These are phyloP conservation scores for Epicampocera succincta DNA, from an alignment of 2,888 invertebrate genomes.

Conservation along the genomic window DNA sequence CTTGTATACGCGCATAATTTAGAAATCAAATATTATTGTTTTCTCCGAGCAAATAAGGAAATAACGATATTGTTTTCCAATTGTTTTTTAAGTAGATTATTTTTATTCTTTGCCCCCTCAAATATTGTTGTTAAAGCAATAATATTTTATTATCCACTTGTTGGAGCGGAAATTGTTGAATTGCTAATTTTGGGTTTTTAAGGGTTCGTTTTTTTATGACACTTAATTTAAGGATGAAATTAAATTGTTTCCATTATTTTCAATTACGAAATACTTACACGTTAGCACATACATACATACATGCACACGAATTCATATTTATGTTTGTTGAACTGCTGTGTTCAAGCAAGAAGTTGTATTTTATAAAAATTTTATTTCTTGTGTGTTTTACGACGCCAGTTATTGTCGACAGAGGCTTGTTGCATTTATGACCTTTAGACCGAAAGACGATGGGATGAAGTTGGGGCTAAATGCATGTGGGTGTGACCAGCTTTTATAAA, in stretches of 20 bases:
- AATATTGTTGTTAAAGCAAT: neutral
- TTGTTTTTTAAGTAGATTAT: no score
- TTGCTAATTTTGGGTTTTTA: slow-evolving; percentile 14
- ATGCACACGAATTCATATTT: no score
- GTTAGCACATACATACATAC: neutral
- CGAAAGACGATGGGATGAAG: slow-evolving; percentile 51
- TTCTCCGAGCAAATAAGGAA: slow-evolving; percentile 1
- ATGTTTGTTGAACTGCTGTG: no score
- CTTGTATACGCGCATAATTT: neutral
- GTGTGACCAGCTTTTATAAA: neutral
- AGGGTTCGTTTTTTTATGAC: slow-evolving; percentile 1
- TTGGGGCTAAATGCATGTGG: neutral
- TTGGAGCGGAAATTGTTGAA: slow-evolving; percentile 32
- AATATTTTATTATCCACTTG: slow-evolving; percentile 52
- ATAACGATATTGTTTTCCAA: slow-evolving; percentile 1
- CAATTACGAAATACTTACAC: neutral
- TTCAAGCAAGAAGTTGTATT: no score
- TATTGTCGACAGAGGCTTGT: slow-evolving; percentile 28
- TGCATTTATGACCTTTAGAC: slow-evolving; percentile 55
- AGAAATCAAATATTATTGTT: neutral
- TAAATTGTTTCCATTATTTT: neutral
- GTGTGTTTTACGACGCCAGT: slow-evolving; percentile 36
- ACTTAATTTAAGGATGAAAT: slow-evolving; percentile 9
- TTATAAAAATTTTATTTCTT: neutral
- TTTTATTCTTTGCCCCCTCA: no score